These are phyloP conservation scores for Cephalopachus bancanus DNA, from an alignment of 2,797 vertebrate genomes.

Conservation along the genomic window DNA sequence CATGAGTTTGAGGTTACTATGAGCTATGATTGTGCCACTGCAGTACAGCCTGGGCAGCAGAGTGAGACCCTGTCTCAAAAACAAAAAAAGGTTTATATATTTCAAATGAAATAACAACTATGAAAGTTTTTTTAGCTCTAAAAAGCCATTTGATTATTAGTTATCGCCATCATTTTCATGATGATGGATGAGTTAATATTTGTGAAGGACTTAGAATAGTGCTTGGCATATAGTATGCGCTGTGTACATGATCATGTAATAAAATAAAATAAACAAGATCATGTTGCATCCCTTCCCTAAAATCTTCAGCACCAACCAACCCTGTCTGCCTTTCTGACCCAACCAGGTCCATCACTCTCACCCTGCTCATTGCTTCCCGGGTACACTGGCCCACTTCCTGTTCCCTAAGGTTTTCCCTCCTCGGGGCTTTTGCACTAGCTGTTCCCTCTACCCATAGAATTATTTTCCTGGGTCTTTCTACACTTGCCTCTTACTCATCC, in stretches of 20 bases:
- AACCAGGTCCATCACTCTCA: neutral
- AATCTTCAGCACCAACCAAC: neutral
- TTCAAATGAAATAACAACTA: conserved; percentile 20
- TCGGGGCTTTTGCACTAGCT: neutral
- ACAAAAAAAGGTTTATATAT: neutral
- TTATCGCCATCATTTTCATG: neutral
- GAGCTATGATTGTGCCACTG: no score
- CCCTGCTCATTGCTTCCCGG: neutral
- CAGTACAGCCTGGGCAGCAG: no score
- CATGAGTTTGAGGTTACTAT: no score
- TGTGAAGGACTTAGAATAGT: neutral
- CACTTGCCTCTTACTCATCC: neutral
- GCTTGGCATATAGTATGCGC: neutral
- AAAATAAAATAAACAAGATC: neutral
- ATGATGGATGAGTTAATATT: neutral
- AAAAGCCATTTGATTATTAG: neutral
- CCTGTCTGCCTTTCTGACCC: neutral
- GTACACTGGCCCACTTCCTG: neutral
- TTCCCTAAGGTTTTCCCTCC: neutral
- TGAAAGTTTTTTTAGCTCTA: neutral
- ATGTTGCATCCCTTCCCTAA: rapidly evolving
- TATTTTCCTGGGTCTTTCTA: neutral
- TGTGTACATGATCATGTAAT: neutral
- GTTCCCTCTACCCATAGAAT: neutral
- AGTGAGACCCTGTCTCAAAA: no score